A percentile compares a stretch with the other conserved stretches of the same genome.
Conservation (phyloP, 2,888 invertebrate genomes). For the Drosophila formosana region DNA sequence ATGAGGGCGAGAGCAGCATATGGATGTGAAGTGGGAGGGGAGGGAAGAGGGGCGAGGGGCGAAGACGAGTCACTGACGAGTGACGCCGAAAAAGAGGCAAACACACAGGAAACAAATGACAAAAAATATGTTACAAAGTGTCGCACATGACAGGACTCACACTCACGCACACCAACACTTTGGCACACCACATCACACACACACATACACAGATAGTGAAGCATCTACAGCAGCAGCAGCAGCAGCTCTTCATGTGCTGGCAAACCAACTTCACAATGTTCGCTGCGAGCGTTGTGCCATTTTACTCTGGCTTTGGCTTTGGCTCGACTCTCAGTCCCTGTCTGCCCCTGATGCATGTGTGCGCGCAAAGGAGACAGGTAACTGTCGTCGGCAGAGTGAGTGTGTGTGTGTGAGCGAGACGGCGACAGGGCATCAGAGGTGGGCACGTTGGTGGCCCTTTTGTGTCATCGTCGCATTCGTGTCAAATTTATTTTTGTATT, state of each 20-base stretch:
- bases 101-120: constrained; percentile 71
- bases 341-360: neutral
- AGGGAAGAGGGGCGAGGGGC: neutral
- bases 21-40: neutral
- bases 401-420: neutral
- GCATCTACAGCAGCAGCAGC: constrained; percentile 38
- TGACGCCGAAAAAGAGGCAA: constrained; percentile 72
- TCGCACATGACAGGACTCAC: constrained; percentile 68
- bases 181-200: constrained; percentile 17
- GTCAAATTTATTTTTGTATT: constrained; percentile 79
- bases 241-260: constrained; percentile 49
- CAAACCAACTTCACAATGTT: constrained; percentile 65
- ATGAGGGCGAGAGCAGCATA: constrained; percentile 5
- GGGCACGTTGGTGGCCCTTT: constrained; percentile 46
- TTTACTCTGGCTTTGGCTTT: constrained; percentile 52
- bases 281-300: constrained; percentile 69
- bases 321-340: constrained; percentile 1
- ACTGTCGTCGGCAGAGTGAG: neutral
- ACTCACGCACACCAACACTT: constrained; percentile 25
- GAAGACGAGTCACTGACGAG: constrained; percentile 56
- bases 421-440: neutral
- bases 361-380: constrained; percentile 11
- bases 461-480: constrained; percentile 77
- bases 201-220: constrained; percentile 10
- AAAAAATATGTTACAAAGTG: constrained; percentile 81